These are phyloP conservation scores for Trypoxylon attenuatum DNA, from an alignment of 2,888 invertebrate species.

Conservation along the genomic window DNA sequence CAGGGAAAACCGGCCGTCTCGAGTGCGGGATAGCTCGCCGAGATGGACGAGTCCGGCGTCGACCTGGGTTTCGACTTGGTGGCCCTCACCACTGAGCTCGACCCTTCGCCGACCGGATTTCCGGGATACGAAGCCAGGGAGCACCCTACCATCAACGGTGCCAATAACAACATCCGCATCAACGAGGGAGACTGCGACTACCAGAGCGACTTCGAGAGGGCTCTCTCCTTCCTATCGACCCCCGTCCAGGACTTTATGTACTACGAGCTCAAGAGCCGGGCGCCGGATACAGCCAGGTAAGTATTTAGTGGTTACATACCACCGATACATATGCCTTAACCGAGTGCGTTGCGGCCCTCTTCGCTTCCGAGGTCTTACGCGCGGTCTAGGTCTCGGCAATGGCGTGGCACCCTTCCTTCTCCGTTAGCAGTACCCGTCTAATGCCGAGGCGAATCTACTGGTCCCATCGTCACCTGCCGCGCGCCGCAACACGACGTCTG, in stretches of 20 bases:
- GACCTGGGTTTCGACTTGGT: slow-evolving; percentile 81
- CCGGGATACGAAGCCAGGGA: slow-evolving; percentile 74
- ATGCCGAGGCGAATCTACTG: neutral
- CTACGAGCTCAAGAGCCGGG: slow-evolving; percentile 80
- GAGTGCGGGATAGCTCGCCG: slow-evolving; percentile 4
- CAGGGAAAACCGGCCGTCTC: slow-evolving; percentile 2
- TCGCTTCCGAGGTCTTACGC: slow-evolving; percentile 1
- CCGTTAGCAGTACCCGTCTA: neutral
- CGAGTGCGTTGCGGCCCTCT: neutral
- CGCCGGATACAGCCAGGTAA: slow-evolving; percentile 79
- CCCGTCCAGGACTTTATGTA: slow-evolving; percentile 79
- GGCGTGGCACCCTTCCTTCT: neutral
- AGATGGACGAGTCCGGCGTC: slow-evolving; percentile 81
- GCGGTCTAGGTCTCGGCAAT: neutral
- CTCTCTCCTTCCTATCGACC: slow-evolving; percentile 76
- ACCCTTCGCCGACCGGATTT: neutral
- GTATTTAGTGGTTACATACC: slow-evolving; percentile 43
- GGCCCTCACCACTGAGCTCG: slow-evolving; percentile 76
- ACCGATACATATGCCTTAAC: neutral
- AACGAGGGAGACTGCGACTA: slow-evolving; percentile 69
- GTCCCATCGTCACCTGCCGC: neutral
- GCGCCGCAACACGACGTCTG: neutral
- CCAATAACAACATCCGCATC: neutral
- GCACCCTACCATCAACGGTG: neutral
- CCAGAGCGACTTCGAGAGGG: slow-evolving; percentile 78